Percentiles rank a stretch among this genome's conserved stretches.
phyloP scores from a whole-genome alignment of 1,140 invertebrate species.

The Oryctes rhinoceros region DNA sequence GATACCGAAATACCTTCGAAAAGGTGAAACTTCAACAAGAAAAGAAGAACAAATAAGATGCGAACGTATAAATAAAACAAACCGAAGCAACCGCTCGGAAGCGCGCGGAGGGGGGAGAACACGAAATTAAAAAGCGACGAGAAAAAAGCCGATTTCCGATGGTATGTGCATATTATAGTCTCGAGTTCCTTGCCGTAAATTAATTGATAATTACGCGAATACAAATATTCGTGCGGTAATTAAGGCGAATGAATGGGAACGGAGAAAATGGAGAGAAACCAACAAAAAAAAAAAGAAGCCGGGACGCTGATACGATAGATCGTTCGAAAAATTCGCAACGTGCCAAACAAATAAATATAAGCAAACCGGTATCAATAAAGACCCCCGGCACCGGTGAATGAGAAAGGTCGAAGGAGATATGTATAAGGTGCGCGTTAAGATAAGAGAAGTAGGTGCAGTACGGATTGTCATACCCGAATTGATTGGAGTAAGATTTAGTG shows the following conservation, averaged over 20 bases:
- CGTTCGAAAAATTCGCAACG: not conserved
- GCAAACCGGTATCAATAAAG: conserved; percentile 19
- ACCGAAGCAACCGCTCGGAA: not conserved
- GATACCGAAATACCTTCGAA: conserved; percentile 29
- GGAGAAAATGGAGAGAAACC: not conserved
- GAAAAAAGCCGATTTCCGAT: not conserved
- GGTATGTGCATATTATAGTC: not conserved
- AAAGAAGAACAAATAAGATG: conserved; percentile 5
- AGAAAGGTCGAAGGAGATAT: not conserved
- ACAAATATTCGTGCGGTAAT: not conserved
- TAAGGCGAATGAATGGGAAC: not conserved
- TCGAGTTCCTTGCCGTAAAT: not conserved
- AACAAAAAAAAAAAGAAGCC: not conserved
- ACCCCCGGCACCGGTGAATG: not conserved
- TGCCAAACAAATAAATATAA: conserved; percentile 34
- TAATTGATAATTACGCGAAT: not conserved
- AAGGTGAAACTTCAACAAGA: conserved; percentile 23
- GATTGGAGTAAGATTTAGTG: no score
- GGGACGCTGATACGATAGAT: not conserved
- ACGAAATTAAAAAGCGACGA: not conserved
- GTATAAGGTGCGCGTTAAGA: no score
- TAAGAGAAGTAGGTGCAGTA: no score
- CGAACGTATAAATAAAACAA: conserved; percentile 3
- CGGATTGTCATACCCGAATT: no score
- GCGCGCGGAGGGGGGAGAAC: not conserved